phyloP scores from a whole-genome alignment of 2,888 invertebrate genomes.

The Yponomeuta plumbellus region DNA sequence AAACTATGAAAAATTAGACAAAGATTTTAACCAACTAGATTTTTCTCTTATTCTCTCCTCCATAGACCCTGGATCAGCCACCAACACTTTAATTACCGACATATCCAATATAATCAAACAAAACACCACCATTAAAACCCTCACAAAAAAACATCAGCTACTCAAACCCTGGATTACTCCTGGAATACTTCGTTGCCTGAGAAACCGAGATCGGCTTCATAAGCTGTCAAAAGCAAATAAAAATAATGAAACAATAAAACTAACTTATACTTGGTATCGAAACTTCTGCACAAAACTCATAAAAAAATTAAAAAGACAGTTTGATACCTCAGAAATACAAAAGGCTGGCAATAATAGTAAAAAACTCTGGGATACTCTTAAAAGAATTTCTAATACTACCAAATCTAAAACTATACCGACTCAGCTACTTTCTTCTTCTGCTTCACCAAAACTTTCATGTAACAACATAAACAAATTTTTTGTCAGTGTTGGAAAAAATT shows the following conservation, averaged over 20 bases:
- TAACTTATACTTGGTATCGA: neutral
- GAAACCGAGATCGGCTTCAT: too few relatives aligned
- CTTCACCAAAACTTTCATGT: too few relatives aligned
- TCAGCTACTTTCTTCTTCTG: too few relatives aligned
- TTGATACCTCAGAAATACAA: neutral
- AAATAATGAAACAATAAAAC: too few relatives aligned
- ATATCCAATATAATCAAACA: neutral
- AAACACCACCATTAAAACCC: neutral
- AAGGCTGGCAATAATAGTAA: neutral
- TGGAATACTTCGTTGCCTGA: too few relatives aligned
- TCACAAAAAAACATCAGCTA: neutral
- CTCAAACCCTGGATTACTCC: neutral
- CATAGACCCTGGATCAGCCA: neutral
- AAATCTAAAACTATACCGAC: too few relatives aligned
- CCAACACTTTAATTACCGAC: neutral
- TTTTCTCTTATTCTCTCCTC: neutral
- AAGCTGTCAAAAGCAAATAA: too few relatives aligned
- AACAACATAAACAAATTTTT: too few relatives aligned
- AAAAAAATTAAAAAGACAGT: conserved; percentile 4
- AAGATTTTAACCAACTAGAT: neutral
- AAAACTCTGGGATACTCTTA: neutral
- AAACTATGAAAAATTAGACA: conserved; percentile 5
- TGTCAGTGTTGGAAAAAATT: too few relatives aligned
- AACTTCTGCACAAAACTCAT: neutral
- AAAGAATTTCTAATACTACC: too few relatives aligned